phyloP scores from a whole-genome alignment of 2,113 vertebrate genomes.

The Cygnus atratus region DNA sequence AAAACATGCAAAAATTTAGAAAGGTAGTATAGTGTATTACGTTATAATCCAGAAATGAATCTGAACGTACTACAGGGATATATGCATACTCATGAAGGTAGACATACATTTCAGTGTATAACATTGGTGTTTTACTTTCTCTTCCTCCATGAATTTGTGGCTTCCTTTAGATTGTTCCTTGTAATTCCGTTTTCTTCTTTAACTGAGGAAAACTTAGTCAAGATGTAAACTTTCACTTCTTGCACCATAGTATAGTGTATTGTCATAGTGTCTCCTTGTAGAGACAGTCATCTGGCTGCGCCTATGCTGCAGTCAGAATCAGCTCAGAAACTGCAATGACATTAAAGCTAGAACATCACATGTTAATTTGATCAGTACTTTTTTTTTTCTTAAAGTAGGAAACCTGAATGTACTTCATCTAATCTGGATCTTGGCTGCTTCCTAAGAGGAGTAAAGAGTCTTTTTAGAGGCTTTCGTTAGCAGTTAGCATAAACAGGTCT shows the following conservation, averaged over 20 bases:
- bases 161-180: neutral
- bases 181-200: neutral
- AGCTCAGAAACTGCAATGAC: neutral
- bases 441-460: neutral
- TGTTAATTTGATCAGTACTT: neutral
- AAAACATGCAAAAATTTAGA: neutral
- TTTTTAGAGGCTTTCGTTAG: neutral
- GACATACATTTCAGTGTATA: neutral
- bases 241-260: neutral
- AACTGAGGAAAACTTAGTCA: neutral
- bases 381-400: neutral
- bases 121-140: neutral
- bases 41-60: neutral
- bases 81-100: neutral
- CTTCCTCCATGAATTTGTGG: neutral
- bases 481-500: neutral
- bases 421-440: neutral
- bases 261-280: neutral
- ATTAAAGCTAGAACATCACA: neutral
- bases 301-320: neutral
- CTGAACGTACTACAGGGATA: neutral
- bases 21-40: neutral
- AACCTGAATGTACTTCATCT: neutral
- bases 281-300: neutral
- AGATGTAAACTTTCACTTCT: neutral